A percentile compares a stretch with the other conserved stretches of the same genome.
Evolutionary conservation across 2,113 vertebrate species (phyloP).

Genomic region (Eidolon helvum): DNA sequence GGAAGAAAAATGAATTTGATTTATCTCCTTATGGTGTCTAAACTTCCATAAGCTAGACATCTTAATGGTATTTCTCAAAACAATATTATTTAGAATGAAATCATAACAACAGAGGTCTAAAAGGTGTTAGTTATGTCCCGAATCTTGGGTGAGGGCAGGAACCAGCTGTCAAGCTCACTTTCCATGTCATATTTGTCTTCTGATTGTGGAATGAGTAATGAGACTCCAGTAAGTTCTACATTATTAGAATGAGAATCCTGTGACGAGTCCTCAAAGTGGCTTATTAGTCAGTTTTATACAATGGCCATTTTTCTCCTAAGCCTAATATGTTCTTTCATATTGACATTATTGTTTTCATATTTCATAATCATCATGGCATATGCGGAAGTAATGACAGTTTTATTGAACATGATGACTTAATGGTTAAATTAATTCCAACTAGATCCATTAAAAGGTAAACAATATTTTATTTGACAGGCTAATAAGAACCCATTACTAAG

Average conservation of each 20-base stretch:
- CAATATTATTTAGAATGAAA: not conserved
- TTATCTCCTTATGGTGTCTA: not conserved
- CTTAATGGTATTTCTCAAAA: not conserved
- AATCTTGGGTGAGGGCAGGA: not conserved
- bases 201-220: not conserved
- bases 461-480: not conserved
- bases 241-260: not conserved
- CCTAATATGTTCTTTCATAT: not conserved
- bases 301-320: not conserved
- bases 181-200: not conserved
- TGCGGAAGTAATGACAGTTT: not conserved
- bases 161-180: not conserved
- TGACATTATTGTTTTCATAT: not conserved
- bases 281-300: not conserved
- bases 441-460: not conserved
- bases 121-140: not conserved
- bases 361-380: not conserved
- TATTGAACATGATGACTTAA: not conserved
- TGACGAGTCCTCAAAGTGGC: not conserved
- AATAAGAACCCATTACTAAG: not conserved
- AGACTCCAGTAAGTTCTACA: not conserved
- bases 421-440: not conserved
- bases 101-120: not conserved
- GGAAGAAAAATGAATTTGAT: not conserved
- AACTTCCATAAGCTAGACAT: not conserved